Base-by-base conservation (phyloP, 30 jellyfish, hydroid and myxozoan species). In the Aurelia aurita complex sp. Pacific region DNA sequence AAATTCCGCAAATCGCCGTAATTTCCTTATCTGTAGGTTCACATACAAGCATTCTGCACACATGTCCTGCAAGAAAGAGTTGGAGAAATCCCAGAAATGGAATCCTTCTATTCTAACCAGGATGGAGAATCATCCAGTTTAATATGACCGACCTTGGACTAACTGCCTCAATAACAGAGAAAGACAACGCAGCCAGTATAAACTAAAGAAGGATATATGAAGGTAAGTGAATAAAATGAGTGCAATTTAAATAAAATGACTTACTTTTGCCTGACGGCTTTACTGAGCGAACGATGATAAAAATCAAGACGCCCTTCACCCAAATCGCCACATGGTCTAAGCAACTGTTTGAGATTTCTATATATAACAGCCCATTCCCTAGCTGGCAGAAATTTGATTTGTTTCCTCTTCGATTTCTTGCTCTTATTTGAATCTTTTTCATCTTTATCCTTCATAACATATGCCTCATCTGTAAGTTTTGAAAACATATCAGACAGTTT, bases 221-320 rank as follows among this genome's bases (percentile, higher is more conserved):
- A 7, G 36, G 2, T 4, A 4, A 10, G 12, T 63, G 36, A 18
- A 23, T 66, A 67, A 67, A 17, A 67, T 14, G 18, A 67, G 29
- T 29, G 9, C 16, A 67, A 15, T 2, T 15, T 67, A 50, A 67
- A 18, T 63, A 17, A 38, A 70, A 8, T 32, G 43, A 92, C 97
- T 46, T 57, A 94, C 98, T 89, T 94, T 73, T 88, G 46, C 51
- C 98, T 78, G 40, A 89, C 98, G 14, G 98, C 98, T 80, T 94
- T 94, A 84, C 98, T 94, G 8, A 94, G 89, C 16, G 98, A 94
- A 3, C 98, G 97, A 67, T 94, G 98, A 76, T 94, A 94, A 82
- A 94, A 94, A 79, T 94, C 98, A 79, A 94, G 67, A 10, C 98
- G 89, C 0, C 98, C 98, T 81, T 94, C 98, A 10, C 98, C 98